Evolutionary conservation across 2,888 invertebrate species (phyloP), one percentile per base, ranked within the genome.

Genomic region (Artemia sp.): DNA sequence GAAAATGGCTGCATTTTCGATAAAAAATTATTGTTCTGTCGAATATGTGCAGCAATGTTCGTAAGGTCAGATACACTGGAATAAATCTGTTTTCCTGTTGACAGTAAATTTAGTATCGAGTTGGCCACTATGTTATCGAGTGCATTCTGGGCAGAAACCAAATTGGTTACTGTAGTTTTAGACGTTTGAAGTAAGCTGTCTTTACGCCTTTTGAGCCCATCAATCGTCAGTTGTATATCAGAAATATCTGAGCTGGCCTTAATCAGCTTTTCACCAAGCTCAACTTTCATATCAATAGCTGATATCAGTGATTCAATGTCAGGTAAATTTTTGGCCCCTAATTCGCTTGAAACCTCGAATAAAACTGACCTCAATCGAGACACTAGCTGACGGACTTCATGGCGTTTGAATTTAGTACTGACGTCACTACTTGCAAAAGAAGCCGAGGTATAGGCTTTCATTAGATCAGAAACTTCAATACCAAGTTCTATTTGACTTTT

Each of bases 241-340:
- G 58, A 58, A 58, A 58, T 9, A n/a, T 58, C 58, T 10, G n/a
- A 19, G n/a, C n/a, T 58, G n/a, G 58, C 19, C 8, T 58, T 19
- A 9, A 58, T 58, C n/a, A 58, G 58, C 10, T 58, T 58, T 58
- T 58, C 58, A 9, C n/a, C 58, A 14, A 58, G 58, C 58, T 58
- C 58, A 58, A 58, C 58, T 58, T 58, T 58, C 8, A 58, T 8
- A 8, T 58, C 58, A 9, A 58, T 19, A n/a, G 19, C n/a, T 8
- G 58, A 8, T 9, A 19, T 9, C 8, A 58, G 10, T 19, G n/a
- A 14, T 8, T 58, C 58, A 58, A 58, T 8, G 8, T 58, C 8
- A 9, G 58, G 58, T 14, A 58, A 1, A 19, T 19, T 58, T 58
- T 8, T 7, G 10, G 10, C 19, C 8, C 58, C 58, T 14, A 19